Percentiles rank a stretch among this genome's conserved stretches.
These are phyloP conservation scores for Scytalopus superciliaris DNA, from an alignment of 2,113 vertebrate genomes.

Conservation along the genomic window DNA sequence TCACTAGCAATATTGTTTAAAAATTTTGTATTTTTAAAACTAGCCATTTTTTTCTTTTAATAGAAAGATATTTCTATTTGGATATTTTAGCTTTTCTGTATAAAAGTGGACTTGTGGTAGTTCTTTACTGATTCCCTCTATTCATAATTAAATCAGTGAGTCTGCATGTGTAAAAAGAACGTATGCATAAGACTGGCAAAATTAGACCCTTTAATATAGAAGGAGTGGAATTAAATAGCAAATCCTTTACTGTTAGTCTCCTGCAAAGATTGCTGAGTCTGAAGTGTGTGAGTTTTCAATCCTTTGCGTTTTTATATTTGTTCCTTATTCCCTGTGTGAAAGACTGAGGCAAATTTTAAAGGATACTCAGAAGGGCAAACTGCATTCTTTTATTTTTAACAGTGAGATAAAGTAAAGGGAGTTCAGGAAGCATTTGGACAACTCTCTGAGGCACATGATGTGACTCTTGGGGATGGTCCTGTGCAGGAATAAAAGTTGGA, in stretches of 20 bases:
- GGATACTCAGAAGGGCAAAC: background rate
- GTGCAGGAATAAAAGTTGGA: background rate
- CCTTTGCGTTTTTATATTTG: background rate
- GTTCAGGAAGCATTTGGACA: too few relatives aligned
- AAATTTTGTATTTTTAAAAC: background rate
- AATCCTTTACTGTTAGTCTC: background rate
- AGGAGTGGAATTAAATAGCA: background rate
- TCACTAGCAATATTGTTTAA: background rate
- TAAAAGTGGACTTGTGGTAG: background rate
- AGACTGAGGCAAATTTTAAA: background rate
- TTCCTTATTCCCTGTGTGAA: background rate
- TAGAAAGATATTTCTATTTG: background rate
- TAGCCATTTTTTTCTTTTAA: fast-evolving
- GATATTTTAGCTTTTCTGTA: background rate
- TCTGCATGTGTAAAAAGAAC: background rate
- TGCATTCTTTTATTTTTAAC: background rate
- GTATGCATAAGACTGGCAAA: background rate
- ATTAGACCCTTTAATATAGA: background rate
- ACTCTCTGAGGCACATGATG: too few relatives aligned
- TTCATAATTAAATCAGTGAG: background rate
- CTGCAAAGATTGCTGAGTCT: background rate
- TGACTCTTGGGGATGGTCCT: background rate
- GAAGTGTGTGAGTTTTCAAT: background rate
- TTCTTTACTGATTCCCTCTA: background rate
- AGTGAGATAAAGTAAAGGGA: background rate